Percentiles rank a stretch among this genome's conserved stretches.
phyloP scores from a whole-genome alignment of 2,113 vertebrate genomes.

The Brachypteracias leptosomus region DNA sequence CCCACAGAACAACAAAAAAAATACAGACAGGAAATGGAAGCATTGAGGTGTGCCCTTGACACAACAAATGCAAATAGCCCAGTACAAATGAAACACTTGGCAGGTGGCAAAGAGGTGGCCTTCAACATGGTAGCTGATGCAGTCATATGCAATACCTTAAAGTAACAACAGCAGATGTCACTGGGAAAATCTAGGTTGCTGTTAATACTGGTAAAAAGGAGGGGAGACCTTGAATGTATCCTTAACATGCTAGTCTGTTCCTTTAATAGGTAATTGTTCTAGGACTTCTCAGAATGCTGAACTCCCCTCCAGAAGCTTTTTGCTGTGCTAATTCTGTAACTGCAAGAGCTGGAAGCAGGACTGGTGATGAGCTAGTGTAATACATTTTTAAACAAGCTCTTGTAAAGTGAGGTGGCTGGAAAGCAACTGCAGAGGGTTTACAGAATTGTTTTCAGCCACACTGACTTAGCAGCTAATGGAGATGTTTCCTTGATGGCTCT shows the following conservation, averaged over 20 bases:
- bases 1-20: too few relatives aligned
- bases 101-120: neutral
- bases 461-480: neutral
- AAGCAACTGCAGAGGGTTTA: neutral
- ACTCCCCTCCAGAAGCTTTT: neutral
- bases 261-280: neutral
- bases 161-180: neutral
- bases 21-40: neutral
- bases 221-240: neutral
- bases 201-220: neutral
- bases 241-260: neutral
- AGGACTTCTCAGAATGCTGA: neutral
- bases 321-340: neutral
- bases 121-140: neutral
- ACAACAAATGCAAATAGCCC: neutral
- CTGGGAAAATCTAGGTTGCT: neutral
- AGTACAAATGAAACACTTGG: neutral
- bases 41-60: neutral
- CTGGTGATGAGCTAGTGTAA: neutral
- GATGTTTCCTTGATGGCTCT: neutral
- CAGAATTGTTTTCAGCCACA: neutral
- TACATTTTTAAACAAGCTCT: neutral
- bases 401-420: neutral
- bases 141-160: fast-evolving
- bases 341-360: neutral